A percentile compares a stretch with the other conserved stretches of the same genome.
Conservation (phyloP, 2,113 vertebrate species). For the Pan troglodytes region NHGRI_mPanTro3-v2.1_pri NC_072408.2:114540001-114540500, state of each 20-base stretch:
- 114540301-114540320: background rate
- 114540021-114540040: background rate
- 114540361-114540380: background rate
- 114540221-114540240: background rate
- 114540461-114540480: background rate
- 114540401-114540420: background rate
- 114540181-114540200: background rate
- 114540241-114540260: background rate
- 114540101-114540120: background rate
- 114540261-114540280: background rate
- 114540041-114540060: rapidly evolving
- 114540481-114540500: background rate
- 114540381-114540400: background rate
- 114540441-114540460: background rate
- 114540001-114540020: background rate
- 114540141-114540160: background rate
- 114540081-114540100: background rate
- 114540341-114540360: background rate
- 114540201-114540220: background rate
- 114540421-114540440: background rate
- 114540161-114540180: background rate
- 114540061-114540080: background rate
- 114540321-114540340: background rate
- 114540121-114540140: background rate
- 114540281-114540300: background rate